phyloP scores from a whole-genome alignment of 2,888 invertebrate genomes.

The Neria commutata region DNA sequence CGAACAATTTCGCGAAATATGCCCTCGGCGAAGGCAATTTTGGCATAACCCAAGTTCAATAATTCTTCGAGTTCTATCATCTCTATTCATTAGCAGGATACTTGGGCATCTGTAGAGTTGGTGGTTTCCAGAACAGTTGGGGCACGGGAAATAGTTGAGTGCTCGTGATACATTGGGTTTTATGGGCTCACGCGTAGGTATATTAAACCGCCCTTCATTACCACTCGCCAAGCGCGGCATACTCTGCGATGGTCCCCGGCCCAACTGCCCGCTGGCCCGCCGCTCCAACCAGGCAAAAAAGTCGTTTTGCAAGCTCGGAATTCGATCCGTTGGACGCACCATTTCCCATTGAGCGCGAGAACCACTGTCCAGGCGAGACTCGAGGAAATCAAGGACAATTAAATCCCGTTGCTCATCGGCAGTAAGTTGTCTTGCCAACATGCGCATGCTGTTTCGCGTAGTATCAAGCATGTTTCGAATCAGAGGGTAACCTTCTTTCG shows the following conservation, averaged over 20 bases:
- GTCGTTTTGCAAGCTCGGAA: constrained; percentile 7
- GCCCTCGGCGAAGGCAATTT: neutral
- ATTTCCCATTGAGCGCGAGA: constrained; percentile 16
- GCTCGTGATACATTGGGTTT: neutral
- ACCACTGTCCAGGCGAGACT: constrained; percentile 10
- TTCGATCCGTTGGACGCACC: constrained; percentile 14
- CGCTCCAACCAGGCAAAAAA: constrained; percentile 14
- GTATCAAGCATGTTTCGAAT: constrained; percentile 10
- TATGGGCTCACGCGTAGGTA: neutral
- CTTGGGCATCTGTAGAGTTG: constrained; percentile 1
- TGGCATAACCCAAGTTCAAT: constrained; percentile 1
- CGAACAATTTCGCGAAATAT: neutral
- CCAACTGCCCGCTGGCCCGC: neutral
- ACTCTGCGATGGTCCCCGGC: neutral
- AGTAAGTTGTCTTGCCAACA: constrained; percentile 4
- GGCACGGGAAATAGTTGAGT: neutral
- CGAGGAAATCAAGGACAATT: constrained; percentile 9
- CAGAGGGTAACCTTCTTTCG: constrained; percentile 5
- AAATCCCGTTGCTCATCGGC: constrained; percentile 9
- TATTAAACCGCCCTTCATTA: neutral
- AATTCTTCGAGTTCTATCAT: constrained; percentile 17
- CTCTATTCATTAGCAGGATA: neutral
- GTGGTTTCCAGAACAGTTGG: too few relatives aligned
- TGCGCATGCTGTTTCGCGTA: constrained; percentile 13
- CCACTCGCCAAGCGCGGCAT: neutral